These are phyloP conservation scores for Geodia barretti DNA, from an alignment of 37 sponge, comb jelly and placozoan genomes.

Conservation along the genomic window DNA sequence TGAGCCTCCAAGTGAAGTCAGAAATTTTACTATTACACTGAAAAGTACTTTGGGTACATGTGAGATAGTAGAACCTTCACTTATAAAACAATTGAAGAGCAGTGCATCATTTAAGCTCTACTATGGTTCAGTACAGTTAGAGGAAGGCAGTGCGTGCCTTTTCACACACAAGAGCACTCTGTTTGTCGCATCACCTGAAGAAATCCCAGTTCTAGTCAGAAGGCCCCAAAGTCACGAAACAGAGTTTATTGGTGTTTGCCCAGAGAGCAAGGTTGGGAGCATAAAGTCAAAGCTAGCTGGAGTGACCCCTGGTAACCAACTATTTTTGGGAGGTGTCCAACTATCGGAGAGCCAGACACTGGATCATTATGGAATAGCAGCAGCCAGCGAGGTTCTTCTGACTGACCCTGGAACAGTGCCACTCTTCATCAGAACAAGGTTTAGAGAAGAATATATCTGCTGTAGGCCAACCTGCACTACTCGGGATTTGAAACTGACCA, in stretches of 20 bases:
- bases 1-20: not conserved
- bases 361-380: not conserved
- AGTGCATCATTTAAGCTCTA: not conserved
- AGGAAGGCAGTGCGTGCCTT: not conserved
- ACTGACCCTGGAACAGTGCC: not conserved
- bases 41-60: too few relatives aligned
- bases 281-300: too few relatives aligned
- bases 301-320: not conserved
- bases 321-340: not conserved
- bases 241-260: too few relatives aligned
- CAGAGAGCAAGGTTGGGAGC: too few relatives aligned
- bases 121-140: not conserved
- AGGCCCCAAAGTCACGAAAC: not conserved
- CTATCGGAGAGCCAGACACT: not conserved
- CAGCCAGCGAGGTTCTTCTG: not conserved
- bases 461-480: not conserved
- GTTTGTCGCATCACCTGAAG: not conserved
- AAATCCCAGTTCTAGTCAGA: not conserved
- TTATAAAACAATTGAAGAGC: not conserved
- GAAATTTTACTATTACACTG: too few relatives aligned
- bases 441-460: not conserved
- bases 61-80: too few relatives aligned
- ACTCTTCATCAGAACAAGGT: not conserved
- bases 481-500: not conserved
- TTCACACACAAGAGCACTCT: not conserved